Evolutionary conservation across 35 echinoderm and acorn worm species (phyloP), one percentile per base, ranked within the genome.

Genomic region (Ptychodera flava): DNA sequence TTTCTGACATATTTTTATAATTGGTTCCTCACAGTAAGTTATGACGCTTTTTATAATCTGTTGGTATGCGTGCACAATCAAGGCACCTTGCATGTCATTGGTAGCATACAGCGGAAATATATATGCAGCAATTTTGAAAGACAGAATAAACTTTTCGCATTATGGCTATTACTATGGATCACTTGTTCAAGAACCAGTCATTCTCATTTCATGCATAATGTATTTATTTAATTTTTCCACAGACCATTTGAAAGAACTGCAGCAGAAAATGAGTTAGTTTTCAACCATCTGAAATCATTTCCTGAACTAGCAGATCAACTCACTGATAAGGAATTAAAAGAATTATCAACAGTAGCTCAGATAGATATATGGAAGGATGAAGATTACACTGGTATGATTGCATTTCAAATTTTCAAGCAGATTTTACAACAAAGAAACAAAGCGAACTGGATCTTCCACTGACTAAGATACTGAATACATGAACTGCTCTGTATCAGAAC

Each of bases 171-270:
- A n/a, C n/a, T n/a, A n/a, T n/a, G n/a, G n/a, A n/a, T n/a, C n/a
- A n/a, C n/a, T n/a, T n/a, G n/a, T n/a, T n/a, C n/a, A n/a, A n/a
- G n/a, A 28, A 29, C n/a, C 36, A 29, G 35, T 38, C 16, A 53
- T 29, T 85, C 29, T 29, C 36, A 29, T 22, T 1, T 52, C n/a
- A 6, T 85, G 1, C 28, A 0, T 27, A 52, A 28, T 29, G 29
- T 14, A n/a, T 85, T 2, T 64, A 52, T 85, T 85, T 64, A 1
- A 85, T 30, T 38, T 80, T 34, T 34, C n/a, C n/a, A 35, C 82
- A 99, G 96, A 52, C 96, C 96, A 0, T 99, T 92, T 84, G 96
- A 99, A 83, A 91, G 96, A 32, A 94, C 93, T 33, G 92, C 92
- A 33, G 96, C 91, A 31, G 93, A 99, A 53, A 99, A 92, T 27